Evolutionary conservation across 1,140 invertebrate species (phyloP).

Genomic region (Drosophila tsacasi): DNA sequence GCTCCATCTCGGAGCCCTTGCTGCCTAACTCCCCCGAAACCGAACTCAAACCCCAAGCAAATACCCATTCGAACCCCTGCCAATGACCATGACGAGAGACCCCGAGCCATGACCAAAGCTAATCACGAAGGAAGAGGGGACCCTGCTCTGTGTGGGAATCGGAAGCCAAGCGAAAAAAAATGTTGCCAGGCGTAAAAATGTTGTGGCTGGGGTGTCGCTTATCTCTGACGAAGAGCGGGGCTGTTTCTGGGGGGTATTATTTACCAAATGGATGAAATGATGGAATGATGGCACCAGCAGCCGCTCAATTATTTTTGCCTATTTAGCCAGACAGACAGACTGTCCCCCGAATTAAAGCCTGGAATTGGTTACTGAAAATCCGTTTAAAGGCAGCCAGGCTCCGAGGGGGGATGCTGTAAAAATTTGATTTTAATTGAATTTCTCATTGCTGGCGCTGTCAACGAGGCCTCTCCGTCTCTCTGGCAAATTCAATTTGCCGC

Average conservation of each 20-base stretch:
- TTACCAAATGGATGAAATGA: neutral
- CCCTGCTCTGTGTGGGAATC: conserved; percentile 21
- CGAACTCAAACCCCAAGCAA: neutral
- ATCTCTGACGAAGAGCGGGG: conserved; percentile 38
- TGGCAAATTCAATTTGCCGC: conserved; percentile 78
- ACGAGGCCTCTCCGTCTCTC: conserved; percentile 7
- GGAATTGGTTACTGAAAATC: conserved; percentile 54
- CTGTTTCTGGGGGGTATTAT: neutral
- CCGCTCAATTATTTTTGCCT: conserved; percentile 68
- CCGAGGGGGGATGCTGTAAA: too few relatives aligned
- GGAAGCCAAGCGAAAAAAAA: conserved; percentile 48
- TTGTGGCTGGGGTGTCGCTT: conserved; percentile 41
- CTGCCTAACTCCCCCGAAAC: neutral
- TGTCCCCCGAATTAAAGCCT: conserved; percentile 40
- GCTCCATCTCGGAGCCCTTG: neutral
- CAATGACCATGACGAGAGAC: conserved; percentile 37
- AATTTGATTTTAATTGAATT: conserved; percentile 83
- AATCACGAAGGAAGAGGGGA: conserved; percentile 20
- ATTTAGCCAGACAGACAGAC: conserved; percentile 51
- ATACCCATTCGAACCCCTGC: conserved; percentile 1
- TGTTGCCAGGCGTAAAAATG: conserved; percentile 35
- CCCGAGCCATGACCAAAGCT: conserved; percentile 43
- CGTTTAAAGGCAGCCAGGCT: conserved; percentile 44
- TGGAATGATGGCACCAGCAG: conserved; percentile 22
- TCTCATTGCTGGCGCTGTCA: conserved; percentile 58